Evolutionary conservation across 1,140 invertebrate genomes (phyloP), one percentile per base, ranked within the genome.

Genomic region (Choristoneura fumiferana): DNA sequence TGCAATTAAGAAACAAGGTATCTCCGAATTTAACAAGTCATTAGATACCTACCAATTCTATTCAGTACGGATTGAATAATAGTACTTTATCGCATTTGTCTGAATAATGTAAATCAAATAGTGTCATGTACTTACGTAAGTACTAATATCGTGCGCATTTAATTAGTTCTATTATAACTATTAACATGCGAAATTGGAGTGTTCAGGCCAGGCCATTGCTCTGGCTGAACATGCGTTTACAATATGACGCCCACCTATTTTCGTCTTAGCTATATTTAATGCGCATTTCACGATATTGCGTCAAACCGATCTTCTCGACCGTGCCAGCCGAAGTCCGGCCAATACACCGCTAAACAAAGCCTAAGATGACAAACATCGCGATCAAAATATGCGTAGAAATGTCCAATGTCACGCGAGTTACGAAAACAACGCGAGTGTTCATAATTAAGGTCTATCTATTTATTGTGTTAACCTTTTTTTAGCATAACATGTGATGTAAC

Each of bases 171-270:
- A 49, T 22, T 49, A 22, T 15, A 29, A 12, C 43, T 49, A 49
- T 49, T 49, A 49, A 49, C 17, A 17, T 13, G 15, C 33, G 52
- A 54, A 54, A 49, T 49, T 18, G 17, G 17, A 49, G 17, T 36
- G 43, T 60, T 39, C 45, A 54, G 36, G 34, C 4, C 18, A 40
- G 71, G 68, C 59, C 71, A 61, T 68, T 73, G 71, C 58, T 71
- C 71, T 54, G 36, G 5, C 13, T 6, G 60, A 53, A 62, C 57
- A 62, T 73, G 65, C 62, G 70, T 77, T 71, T 71, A 76, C 65
- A 69, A 65, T 76, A 74, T 70, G 57, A 75, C 76, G 70, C 75
- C 73, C 75, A 81, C 76, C 73, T 84, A 81, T 80, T 80, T 81
- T 80, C 67, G 66, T 78, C 66, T 58, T 38, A 54, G 65, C 74